Base-by-base conservation (phyloP, 2,797 vertebrate genomes). In the Ambastaia sidthimunki region DNA sequence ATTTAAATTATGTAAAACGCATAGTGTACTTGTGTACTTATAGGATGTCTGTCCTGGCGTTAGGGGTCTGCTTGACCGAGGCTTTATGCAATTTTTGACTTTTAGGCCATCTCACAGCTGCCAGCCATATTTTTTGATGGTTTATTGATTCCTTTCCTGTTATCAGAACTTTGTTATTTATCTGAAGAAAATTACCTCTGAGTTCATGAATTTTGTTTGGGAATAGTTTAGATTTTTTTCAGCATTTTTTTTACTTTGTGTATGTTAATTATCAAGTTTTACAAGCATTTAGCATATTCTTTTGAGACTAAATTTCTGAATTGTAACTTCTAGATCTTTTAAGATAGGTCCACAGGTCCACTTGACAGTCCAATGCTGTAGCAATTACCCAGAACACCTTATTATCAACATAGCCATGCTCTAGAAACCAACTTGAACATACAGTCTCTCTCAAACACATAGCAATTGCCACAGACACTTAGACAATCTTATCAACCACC, bases 81-180 rank as follows among this genome's bases (percentile, higher is more conserved):
- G 25, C 70, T 50, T 72, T n/a, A 52, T 16, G 62, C 18, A 6
- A 76, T 52, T 19, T 75, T 69, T 9, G 57, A 23, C 23, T 66
- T 23, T 63, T 23, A 67, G 63, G 65, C 16, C 47, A 78, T 18
- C 21, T 44, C 48, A 44, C 37, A 82, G 71, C 71, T 79, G 57
- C 34, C 69, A 52, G 60, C 11, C 47, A 62, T 28, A 60, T 52
- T 73, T 25, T 79, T 54, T 65, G 25, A 65, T 65, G 34, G 3
- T 11, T 41, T 71, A 47, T 57, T 18, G 11, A 7, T 67, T 67
- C 18, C 31, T n/a, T 80, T 71, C 67, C 47, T 71, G 55, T 82
- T 73, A 76, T 77, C 68, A 13, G 7, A 19, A 2, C 9, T 62
- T 55, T 57, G 52, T 63, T 34, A n/a, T 66, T 74, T 2, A 65